phyloP scores from a whole-genome alignment of 2,113 vertebrate genomes.

The Oncorhynchus masou region DNA sequence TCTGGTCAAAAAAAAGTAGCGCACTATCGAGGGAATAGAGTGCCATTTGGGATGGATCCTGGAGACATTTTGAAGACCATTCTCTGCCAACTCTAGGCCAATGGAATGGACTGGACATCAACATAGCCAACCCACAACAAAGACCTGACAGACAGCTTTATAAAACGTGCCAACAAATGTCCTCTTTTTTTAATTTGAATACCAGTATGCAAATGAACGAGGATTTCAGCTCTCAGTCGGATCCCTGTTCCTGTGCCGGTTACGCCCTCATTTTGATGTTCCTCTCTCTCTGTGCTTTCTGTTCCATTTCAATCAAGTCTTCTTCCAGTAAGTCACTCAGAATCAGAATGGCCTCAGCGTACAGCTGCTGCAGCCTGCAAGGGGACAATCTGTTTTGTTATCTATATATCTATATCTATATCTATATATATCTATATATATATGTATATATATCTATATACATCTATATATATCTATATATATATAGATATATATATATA shows the following conservation, averaged over 20 bases:
- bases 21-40: too few relatives aligned
- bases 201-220: background rate
- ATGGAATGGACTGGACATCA: too few relatives aligned
- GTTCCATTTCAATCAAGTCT: background rate
- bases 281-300: background rate
- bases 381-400: background rate
- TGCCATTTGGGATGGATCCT: too few relatives aligned
- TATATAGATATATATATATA: too few relatives aligned
- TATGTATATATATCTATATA: too few relatives aligned
- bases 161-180: background rate
- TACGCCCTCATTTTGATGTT: background rate
- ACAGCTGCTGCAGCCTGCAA: conserved; percentile 63
- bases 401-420: too few relatives aligned
- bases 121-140: too few relatives aligned
- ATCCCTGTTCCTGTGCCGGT: background rate
- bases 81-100: too few relatives aligned
- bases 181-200: background rate
- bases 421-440: too few relatives aligned
- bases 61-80: too few relatives aligned
- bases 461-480: too few relatives aligned
- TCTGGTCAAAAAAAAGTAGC: background rate
- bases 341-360: conserved; percentile 2
- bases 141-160: background rate
- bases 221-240: background rate
- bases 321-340: conserved; percentile 41